Evolutionary conservation across 2,888 invertebrate genomes (phyloP).

Genomic region (Drosophila maculinotata): DNA sequence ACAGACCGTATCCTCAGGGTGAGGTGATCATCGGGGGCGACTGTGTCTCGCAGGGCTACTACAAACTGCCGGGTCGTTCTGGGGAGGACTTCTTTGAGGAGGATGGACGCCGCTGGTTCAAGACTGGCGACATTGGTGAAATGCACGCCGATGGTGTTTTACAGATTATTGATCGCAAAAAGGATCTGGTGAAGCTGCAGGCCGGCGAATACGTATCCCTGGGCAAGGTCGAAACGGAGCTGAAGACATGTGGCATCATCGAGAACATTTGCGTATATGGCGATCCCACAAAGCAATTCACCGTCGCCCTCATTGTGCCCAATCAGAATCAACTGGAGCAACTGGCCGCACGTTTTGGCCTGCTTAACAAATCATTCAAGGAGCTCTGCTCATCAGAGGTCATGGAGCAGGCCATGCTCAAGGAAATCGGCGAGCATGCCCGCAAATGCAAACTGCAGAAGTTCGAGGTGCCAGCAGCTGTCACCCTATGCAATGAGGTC

Average conservation of each 20-base stretch:
- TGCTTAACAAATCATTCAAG: slow-evolving; percentile 87
- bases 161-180: slow-evolving; percentile 99
- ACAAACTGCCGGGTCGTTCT: slow-evolving; percentile 94
- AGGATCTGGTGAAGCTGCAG: slow-evolving; percentile 98
- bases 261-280: slow-evolving; percentile 99
- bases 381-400: slow-evolving; percentile 90
- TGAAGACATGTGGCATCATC: slow-evolving; percentile 96
- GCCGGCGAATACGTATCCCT: slow-evolving; percentile 99
- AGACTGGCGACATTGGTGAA: slow-evolving; percentile 98
- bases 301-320: slow-evolving; percentile 96
- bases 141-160: slow-evolving; percentile 96
- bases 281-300: slow-evolving; percentile 92
- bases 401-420: slow-evolving; percentile 92
- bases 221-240: slow-evolving; percentile 97
- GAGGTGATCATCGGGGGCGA: slow-evolving; percentile 95
- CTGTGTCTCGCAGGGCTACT: slow-evolving; percentile 97
- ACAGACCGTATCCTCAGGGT: slow-evolving; percentile 94
- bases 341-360: slow-evolving; percentile 89
- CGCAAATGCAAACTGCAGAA: slow-evolving; percentile 94
- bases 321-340: slow-evolving; percentile 89
- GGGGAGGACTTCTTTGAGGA: slow-evolving; percentile 94
- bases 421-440: slow-evolving; percentile 93
- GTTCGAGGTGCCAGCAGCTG: slow-evolving; percentile 95
- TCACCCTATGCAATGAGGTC: slow-evolving; percentile 94
- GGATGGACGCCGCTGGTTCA: slow-evolving; percentile 95